Percentiles rank a stretch among this genome's conserved stretches.
Conservation (phyloP, 2,113 vertebrate genomes). For the Spilogale gracilis region DNA sequence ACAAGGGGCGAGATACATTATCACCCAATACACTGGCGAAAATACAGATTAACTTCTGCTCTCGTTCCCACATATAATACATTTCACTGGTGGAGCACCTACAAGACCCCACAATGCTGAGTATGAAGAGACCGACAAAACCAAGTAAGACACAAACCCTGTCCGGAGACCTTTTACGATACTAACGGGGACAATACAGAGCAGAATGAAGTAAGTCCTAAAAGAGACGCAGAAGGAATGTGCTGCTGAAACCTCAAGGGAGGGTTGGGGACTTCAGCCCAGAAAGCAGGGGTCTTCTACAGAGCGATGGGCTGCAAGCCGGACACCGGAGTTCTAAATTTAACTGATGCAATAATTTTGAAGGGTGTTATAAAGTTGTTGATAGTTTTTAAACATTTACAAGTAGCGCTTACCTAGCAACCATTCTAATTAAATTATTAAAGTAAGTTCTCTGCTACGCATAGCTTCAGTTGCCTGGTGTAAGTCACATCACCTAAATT, state of each 20-base stretch:
- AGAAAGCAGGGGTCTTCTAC: not conserved
- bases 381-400: constrained; percentile 13
- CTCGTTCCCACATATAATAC: not conserved
- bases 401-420: constrained; percentile 11
- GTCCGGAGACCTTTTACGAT: not conserved
- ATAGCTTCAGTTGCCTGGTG: constrained; percentile 17
- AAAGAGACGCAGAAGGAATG: not conserved
- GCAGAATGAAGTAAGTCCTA: not conserved
- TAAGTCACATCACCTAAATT: not conserved
- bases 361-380: constrained; percentile 19
- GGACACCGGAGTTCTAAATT: not conserved
- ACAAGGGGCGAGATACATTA: not conserved
- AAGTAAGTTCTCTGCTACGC: not conserved
- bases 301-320: not conserved
- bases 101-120: not conserved
- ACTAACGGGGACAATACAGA: not conserved
- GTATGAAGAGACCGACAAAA: not conserved
- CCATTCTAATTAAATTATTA: constrained; percentile 36
- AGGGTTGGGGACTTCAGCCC: not conserved
- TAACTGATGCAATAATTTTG: not conserved
- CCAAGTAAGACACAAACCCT: not conserved
- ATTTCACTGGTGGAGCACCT: not conserved
- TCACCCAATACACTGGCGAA: not conserved
- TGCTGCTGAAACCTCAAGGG: not conserved
- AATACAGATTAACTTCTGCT: not conserved